Conservation (phyloP, 2,888 invertebrate species). For the Meiosimyza decipiens region DNA sequence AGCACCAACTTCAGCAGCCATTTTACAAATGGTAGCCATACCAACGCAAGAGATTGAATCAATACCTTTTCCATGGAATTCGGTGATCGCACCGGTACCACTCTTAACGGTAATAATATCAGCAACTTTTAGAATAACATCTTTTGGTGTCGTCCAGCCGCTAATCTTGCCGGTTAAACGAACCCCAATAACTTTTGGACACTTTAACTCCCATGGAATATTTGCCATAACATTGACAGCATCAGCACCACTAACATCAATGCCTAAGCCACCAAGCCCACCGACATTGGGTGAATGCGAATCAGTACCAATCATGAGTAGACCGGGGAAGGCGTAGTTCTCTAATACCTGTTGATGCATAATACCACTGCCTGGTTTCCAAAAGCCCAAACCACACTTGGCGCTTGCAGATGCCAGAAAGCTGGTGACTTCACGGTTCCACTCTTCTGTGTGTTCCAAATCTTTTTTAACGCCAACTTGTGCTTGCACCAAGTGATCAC, state of each 20-base stretch:
- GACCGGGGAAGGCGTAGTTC: conserved; percentile 99
- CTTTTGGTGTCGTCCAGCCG: conserved; percentile 99
- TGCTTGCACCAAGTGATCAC: conserved; percentile 99
- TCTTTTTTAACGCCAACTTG: conserved; percentile 91
- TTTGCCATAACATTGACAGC: conserved; percentile 99
- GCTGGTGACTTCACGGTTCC: conserved; percentile 93
- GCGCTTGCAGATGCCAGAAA: conserved; percentile 94
- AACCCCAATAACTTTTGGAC: conserved; percentile 98
- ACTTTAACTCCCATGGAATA: conserved; percentile 99
- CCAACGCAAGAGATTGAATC: conserved; percentile 99
- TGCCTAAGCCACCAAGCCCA: conserved; percentile 96
- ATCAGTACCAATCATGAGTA: conserved; percentile 99
- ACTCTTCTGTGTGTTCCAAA: conserved; percentile 90
- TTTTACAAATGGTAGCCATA: conserved; percentile 99
- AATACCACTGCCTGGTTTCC: conserved; percentile 99
- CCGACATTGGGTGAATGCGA: conserved; percentile 99
- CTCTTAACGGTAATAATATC: conserved; percentile 99
- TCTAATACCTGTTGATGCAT: conserved; percentile 99
- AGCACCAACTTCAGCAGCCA: conserved; percentile 99
- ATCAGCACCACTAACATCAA: conserved; percentile 99
- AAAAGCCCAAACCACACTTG: conserved; percentile 99
- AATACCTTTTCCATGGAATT: conserved; percentile 97
- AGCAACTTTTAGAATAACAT: conserved; percentile 92
- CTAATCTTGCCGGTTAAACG: conserved; percentile 92
- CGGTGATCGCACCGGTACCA: conserved; percentile 98